A percentile compares a stretch with the other conserved stretches of the same genome.
Conservation (phyloP, 2,888 invertebrate species). For the Crocallis elinguaria region DNA sequence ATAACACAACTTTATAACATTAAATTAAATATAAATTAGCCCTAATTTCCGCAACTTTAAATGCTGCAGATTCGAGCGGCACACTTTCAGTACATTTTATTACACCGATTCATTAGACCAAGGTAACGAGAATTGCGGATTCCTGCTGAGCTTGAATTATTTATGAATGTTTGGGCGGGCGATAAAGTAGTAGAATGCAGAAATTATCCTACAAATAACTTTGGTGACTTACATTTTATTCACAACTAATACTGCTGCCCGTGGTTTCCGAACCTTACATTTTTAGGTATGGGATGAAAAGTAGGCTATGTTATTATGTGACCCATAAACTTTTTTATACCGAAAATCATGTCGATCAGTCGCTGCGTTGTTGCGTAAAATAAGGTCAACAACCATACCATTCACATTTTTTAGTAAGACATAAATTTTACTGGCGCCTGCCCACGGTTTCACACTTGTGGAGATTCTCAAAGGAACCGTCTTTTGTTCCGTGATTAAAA, state of each 20-base stretch:
- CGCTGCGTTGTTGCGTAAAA: no score
- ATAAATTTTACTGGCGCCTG: no score
- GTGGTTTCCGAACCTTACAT: no score
- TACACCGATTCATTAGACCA: conserved; percentile 14
- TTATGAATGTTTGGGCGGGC: neutral
- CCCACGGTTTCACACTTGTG: no score
- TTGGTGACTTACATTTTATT: neutral
- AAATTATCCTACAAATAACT: conserved; percentile 8
- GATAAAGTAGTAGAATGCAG: conserved; percentile 14
- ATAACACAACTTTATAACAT: conserved; percentile 44
- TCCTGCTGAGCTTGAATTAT: conserved; percentile 10
- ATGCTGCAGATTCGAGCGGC: conserved; percentile 17
- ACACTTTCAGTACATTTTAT: conserved; percentile 23
- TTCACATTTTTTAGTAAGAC: no score
- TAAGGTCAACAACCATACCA: no score
- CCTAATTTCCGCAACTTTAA: conserved; percentile 34
- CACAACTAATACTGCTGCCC: neutral
- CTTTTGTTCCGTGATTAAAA: no score
- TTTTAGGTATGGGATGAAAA: no score
- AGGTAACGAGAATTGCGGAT: conserved; percentile 21
- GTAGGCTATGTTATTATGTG: no score
- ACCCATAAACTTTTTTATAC: no score
- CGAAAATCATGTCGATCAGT: no score
- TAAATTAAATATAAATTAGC: conserved; percentile 42
- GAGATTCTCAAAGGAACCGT: no score